Evolutionary conservation across 2,888 invertebrate species (phyloP).

Genomic region (Drosophila parthenogenetica): DNA sequence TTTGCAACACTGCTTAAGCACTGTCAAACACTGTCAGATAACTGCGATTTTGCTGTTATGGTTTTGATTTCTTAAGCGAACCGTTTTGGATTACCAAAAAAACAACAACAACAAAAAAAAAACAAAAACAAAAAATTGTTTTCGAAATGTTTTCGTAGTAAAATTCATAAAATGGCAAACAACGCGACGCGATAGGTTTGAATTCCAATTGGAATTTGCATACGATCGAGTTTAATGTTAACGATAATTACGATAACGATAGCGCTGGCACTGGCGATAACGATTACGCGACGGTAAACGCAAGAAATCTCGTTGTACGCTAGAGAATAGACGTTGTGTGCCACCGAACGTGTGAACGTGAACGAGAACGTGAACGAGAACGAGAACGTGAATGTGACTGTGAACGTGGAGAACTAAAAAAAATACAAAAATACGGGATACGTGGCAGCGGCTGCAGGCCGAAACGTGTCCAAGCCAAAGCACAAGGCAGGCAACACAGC

Average conservation of each 20-base stretch:
- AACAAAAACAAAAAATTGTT: no score
- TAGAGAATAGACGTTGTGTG: conserved; percentile 14
- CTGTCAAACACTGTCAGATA: conserved; percentile 19
- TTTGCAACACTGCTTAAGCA: conserved; percentile 15
- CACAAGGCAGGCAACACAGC: conserved; percentile 65
- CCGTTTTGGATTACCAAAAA: not conserved
- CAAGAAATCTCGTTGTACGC: conserved; percentile 3
- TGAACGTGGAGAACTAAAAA: conserved; percentile 9
- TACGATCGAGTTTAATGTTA: not conserved
- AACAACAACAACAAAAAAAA: not conserved
- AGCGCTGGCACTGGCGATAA: not conserved
- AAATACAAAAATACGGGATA: conserved; percentile 6
- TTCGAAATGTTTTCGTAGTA: no score
- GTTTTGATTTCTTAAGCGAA: not conserved
- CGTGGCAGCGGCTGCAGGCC: conserved; percentile 58
- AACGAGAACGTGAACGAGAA: conserved; percentile 16
- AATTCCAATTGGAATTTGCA: not conserved
- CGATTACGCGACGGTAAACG: conserved; percentile 29
- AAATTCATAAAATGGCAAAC: no score
- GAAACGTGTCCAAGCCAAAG: conserved; percentile 73
- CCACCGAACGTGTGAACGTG: conserved; percentile 8
- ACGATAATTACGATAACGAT: not conserved
- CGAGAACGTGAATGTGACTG: conserved; percentile 23
- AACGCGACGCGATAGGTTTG: no score
- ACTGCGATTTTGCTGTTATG: not conserved